Base-by-base conservation (phyloP, 2,888 invertebrate species). In the Pseudoips prasinana region DNA sequence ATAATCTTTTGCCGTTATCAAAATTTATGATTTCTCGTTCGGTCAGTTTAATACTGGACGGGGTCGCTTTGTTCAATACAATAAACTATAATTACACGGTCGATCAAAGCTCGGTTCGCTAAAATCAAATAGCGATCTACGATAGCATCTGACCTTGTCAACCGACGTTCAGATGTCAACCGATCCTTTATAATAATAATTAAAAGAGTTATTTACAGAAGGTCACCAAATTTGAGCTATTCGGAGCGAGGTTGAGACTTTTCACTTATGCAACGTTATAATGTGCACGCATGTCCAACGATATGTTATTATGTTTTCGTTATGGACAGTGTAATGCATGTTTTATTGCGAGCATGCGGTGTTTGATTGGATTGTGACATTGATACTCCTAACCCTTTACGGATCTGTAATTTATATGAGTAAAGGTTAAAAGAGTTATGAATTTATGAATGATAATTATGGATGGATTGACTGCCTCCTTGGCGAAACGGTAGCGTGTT, bases 241-340 rank as follows among this genome's bases (percentile, higher is more conserved):
- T 83, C 74, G 67, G 85, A 76, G 77, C 85, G 65, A 84, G 83
- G 84, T 69, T 78, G 42, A 39, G 59, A 64, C 70, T 79, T 77
- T 72, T 76, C 65, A 58, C 70, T 79, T 77, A 68, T 55, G 69
- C 71, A 76, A 78, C 56, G 51, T 24, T 51, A 47, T 67, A 69
- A 60, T 52, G 54, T 47, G 63, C 64, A 60, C 71, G 68, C 73
- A 65, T 62, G 64, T 64, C 57, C 28, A 40, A 39, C 65, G 61
- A 72, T 67, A 73, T 74, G 73, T 78, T 75, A 82, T 83, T 84
- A 82, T 74, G 67, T 80, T 78, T 79, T 81, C 72, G 78, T 78
- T 82, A 78, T 73, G 67, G 73, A 72, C 74, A 71, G 55, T 62
- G 61, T 69, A 70, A 73, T 69, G 61, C 51, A 54, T 55, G 56